Evolutionary conservation across 2,797 vertebrate species (phyloP).

Genomic region (Heliangelus exortis): DNA sequence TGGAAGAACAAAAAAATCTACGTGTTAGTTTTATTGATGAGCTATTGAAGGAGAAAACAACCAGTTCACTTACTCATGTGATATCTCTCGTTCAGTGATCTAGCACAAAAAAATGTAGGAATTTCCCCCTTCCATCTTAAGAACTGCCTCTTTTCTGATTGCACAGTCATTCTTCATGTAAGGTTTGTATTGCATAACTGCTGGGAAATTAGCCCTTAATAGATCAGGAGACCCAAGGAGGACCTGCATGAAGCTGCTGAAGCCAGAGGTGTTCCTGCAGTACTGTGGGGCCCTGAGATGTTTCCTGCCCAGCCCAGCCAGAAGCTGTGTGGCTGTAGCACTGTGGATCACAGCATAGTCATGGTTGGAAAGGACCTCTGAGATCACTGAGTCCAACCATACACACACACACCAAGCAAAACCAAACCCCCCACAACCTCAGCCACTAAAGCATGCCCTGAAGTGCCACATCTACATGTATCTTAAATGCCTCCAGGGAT

Average conservation of each 20-base stretch:
- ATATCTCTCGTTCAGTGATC: not conserved
- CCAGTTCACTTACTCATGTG: not conserved
- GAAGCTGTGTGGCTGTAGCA: accelerated
- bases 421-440: no score
- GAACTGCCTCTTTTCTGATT: not conserved
- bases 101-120: not conserved
- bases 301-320: not conserved
- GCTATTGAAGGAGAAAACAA: not conserved
- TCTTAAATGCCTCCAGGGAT: no score
- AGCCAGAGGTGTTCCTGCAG: not conserved
- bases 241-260: not conserved
- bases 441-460: no score
- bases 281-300: not conserved
- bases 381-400: no score
- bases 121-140: not conserved
- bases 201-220: not conserved
- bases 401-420: no score
- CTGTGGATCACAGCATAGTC: no score
- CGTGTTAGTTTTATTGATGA: conserved; percentile 38
- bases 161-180: not conserved
- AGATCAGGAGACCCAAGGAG: not conserved
- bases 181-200: not conserved
- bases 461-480: no score
- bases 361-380: no score
- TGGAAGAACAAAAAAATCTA: not conserved